Conservation (phyloP, 1,140 invertebrate genomes). For the Bombus affinis region DNA sequence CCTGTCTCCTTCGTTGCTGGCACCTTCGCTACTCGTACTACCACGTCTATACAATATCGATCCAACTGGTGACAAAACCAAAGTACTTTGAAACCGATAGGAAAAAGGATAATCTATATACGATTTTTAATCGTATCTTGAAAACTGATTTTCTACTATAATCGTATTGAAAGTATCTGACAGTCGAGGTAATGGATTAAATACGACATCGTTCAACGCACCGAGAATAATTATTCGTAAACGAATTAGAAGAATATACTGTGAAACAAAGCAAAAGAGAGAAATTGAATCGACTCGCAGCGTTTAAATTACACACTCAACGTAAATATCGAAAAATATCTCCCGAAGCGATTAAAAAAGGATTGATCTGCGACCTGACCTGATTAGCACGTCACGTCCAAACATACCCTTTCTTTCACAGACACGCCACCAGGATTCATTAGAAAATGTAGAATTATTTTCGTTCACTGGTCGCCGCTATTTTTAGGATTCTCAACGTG, state of each 20-base stretch:
- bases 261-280: not conserved
- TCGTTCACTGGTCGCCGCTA: slow-evolving; percentile 54
- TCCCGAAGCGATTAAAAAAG: not conserved
- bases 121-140: not conserved
- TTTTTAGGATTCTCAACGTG: slow-evolving; percentile 56
- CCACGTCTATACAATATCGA: not conserved
- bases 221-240: not conserved
- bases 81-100: not conserved
- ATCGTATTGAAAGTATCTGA: no score
- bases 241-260: not conserved
- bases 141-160: no score
- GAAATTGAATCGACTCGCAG: no score
- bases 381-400: not conserved
- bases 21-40: not conserved
- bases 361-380: not conserved
- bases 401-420: not conserved
- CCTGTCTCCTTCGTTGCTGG: not conserved
- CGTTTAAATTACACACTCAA: no score
- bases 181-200: no score
- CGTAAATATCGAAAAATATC: not conserved
- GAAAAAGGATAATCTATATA: not conserved
- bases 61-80: not conserved
- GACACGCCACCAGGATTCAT: slow-evolving; percentile 12
- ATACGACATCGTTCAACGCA: no score
- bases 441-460: slow-evolving; percentile 54